Evolutionary conservation across 2,888 invertebrate genomes (phyloP), one percentile per base, ranked within the genome.

Genomic region (Ypsolopha scabrella): DNA sequence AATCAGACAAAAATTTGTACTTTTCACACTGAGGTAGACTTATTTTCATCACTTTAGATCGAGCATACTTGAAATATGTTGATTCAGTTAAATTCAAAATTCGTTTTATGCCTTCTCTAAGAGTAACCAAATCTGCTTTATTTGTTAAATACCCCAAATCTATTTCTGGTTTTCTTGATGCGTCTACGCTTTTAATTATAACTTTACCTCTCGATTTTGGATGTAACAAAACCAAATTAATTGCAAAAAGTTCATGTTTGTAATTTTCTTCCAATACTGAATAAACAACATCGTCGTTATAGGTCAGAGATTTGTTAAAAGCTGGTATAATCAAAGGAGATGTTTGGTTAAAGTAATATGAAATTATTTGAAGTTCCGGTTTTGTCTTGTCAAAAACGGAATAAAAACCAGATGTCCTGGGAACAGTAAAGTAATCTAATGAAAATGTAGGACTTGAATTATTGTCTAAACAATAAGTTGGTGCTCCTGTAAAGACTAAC

Each of bases 21-120:
- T 10, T 1, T 6, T 54, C 50, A 36, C 54, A 54, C 24, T 48
- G 37, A 7, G 52, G 51, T 1, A 54, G 11, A 13, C 35, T 10
- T 0, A 48, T 41, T 45, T 44, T 45, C 3, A 41, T 11, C 6
- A 54, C 39, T 8, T n/a, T 6, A 1, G 50, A 50, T 1, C 47
- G 24, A 6, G 36, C 39, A 2, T 48, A 14, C 9, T 33, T 36
- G 9, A 51, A 44, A 36, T 46, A 51, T 11, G 48, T 13, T 1
- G 54, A 50, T 8, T 55, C 33, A 8, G 48, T 34, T 1, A 55
- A 11, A n/a, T 41, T 41, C 6, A 50, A 14, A 6, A 47, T 8
- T 39, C 35, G 24, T 41, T 51, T 39, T 7, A 51, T n/a, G 0
- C 34, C 41, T 11, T 35, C 11, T 33, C 2, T n/a, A 6, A 24